These are phyloP conservation scores for Arrhamphus sclerolepis DNA, from an alignment of 2,797 vertebrate genomes.

Conservation along the genomic window DNA sequence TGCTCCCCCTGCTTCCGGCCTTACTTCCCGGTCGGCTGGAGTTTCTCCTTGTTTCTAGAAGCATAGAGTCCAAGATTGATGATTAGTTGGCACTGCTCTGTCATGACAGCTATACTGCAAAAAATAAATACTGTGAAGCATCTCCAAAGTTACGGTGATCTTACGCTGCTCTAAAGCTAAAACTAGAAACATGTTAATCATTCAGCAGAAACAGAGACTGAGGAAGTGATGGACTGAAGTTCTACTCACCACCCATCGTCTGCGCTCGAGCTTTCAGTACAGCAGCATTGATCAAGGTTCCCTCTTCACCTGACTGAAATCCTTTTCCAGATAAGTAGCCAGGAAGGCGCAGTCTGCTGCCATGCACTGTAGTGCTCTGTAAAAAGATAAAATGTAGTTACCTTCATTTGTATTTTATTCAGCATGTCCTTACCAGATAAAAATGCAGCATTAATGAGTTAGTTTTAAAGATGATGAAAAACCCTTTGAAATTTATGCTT, in stretches of 20 bases:
- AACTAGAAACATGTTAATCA: too few species aligned
- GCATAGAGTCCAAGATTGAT: background rate
- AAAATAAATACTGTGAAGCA: too few species aligned
- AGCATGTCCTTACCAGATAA: background rate
- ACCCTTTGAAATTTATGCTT: constrained; percentile 1
- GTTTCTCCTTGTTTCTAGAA: constrained; percentile 84
- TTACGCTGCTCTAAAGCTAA: too few species aligned
- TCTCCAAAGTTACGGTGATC: too few species aligned
- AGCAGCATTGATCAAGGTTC: constrained; percentile 88
- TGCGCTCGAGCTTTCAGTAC: constrained; percentile 90
- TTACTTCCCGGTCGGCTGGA: constrained; percentile 94
- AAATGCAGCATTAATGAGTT: constrained; percentile 14
- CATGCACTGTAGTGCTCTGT: constrained; percentile 92
- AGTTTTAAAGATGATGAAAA: background rate
- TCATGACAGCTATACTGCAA: too few species aligned
- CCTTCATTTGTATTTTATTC: background rate
- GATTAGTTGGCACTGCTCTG: background rate
- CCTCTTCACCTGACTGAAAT: constrained; percentile 95
- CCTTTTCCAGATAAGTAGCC: constrained; percentile 98
- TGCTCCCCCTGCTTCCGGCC: constrained; percentile 95
- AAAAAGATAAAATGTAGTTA: constrained; percentile 17
- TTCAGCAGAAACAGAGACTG: background rate
- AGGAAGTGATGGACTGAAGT: background rate
- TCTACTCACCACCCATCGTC: constrained; percentile 82
- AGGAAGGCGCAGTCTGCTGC: constrained; percentile 94